phyloP scores from a whole-genome alignment of 2,113 vertebrate species.

The Chrysemys picta region DNA sequence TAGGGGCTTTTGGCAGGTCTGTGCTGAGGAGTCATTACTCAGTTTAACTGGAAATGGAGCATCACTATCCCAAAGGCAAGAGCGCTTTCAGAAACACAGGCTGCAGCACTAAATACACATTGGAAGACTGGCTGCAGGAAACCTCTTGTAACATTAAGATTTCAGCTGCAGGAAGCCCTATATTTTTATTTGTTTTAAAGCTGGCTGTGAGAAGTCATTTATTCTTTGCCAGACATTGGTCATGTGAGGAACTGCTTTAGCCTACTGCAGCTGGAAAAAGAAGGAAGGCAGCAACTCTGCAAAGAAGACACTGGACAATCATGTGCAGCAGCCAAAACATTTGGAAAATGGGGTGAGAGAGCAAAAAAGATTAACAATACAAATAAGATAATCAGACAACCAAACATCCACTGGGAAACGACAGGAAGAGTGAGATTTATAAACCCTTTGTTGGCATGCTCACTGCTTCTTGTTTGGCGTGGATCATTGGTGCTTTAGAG shows the following conservation, averaged over 20 bases:
- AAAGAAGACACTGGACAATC: neutral
- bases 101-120: neutral
- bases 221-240: neutral
- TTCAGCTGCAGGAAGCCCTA: conserved; percentile 17
- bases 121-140: neutral
- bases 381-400: neutral
- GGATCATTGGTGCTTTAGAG: neutral
- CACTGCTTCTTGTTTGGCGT: neutral
- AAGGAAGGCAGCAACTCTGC: neutral
- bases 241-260: conserved; percentile 14
- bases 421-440: neutral
- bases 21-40: neutral
- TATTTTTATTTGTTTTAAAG: conserved; percentile 26
- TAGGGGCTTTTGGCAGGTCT: neutral
- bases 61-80: neutral
- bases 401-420: neutral
- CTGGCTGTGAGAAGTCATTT: neutral
- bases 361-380: neutral
- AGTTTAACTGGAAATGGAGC: neutral
- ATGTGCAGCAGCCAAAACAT: neutral
- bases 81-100: neutral
- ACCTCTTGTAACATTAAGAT: neutral
- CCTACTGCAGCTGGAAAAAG: neutral
- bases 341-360: neutral
- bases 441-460: neutral